Conservation (phyloP, 2,888 invertebrate species). For the Acleris sparsana region DNA sequence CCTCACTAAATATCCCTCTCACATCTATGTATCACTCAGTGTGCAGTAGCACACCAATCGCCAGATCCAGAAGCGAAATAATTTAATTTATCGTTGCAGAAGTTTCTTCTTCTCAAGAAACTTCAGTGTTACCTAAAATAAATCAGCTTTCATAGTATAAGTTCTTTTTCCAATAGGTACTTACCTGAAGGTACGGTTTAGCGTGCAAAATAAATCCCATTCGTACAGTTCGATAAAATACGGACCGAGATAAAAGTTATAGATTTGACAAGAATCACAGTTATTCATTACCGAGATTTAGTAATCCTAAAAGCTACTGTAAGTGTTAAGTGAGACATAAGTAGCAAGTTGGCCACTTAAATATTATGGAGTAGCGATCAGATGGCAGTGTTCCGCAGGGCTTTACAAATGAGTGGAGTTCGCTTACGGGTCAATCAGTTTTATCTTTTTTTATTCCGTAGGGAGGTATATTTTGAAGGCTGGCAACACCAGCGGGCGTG, state of each 20-base stretch:
- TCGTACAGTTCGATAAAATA: neutral
- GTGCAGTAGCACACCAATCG: neutral
- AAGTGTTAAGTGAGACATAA: neutral
- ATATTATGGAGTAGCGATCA: neutral
- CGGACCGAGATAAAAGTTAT: neutral
- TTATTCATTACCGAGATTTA: neutral
- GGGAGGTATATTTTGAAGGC: neutral
- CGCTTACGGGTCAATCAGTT: neutral
- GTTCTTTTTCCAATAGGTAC: neutral
- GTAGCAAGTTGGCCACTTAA: neutral
- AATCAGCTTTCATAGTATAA: neutral
- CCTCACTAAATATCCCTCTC: neutral
- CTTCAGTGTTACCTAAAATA: slow-evolving; percentile 13
- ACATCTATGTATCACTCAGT: neutral
- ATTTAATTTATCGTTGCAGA: neutral
- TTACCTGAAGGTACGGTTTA: neutral
- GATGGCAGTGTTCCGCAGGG: neutral
- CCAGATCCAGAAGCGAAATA: neutral
- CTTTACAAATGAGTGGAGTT: neutral
- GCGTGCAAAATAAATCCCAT: neutral
- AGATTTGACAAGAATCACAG: neutral
- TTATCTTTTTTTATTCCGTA: neutral
- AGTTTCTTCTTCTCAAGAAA: too few relatives aligned
- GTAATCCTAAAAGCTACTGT: neutral
- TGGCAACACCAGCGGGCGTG: slow-evolving; percentile 20